Evolutionary conservation across 1,140 invertebrate genomes (phyloP).

Genomic region (Penaeus japonicus): DNA sequence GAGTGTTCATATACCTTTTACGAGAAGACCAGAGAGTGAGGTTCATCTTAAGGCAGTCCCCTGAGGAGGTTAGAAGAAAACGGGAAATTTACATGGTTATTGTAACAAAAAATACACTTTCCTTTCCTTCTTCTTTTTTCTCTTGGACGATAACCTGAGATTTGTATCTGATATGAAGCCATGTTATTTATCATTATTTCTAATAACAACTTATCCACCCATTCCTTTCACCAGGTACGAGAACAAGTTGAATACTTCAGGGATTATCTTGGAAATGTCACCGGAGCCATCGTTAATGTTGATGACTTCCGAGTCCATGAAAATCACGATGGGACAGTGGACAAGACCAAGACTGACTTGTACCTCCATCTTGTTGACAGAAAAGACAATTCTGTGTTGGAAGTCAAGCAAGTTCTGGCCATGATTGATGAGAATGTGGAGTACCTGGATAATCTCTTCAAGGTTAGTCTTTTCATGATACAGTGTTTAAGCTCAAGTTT

Average conservation of each 20-base stretch:
- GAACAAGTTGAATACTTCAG: constrained; percentile 60
- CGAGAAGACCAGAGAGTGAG: constrained; percentile 91
- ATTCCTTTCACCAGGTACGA: constrained; percentile 56
- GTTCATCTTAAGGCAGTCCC: constrained; percentile 89
- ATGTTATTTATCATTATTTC: neutral
- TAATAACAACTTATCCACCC: neutral
- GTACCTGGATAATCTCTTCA: constrained; percentile 85
- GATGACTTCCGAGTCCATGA: constrained; percentile 93
- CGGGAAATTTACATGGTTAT: neutral
- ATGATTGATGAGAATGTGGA: constrained; percentile 92
- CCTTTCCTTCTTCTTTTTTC: no score
- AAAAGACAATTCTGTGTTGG: constrained; percentile 88
- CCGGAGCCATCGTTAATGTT: constrained; percentile 89
- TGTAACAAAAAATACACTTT: neutral
- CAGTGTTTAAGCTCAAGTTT: no score
- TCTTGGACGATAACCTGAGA: neutral
- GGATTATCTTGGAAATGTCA: constrained; percentile 82
- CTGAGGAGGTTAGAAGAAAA: constrained; percentile 78
- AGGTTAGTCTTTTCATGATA: constrained; percentile 67
- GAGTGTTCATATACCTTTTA: constrained; percentile 89
- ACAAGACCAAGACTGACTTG: constrained; percentile 92
- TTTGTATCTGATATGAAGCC: neutral
- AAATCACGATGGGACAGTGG: constrained; percentile 89
- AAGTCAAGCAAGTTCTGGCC: constrained; percentile 82
- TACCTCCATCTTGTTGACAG: constrained; percentile 92